Evolutionary conservation across 1,140 invertebrate species (phyloP).

Genomic region (Tetramorium simillimum): DNA sequence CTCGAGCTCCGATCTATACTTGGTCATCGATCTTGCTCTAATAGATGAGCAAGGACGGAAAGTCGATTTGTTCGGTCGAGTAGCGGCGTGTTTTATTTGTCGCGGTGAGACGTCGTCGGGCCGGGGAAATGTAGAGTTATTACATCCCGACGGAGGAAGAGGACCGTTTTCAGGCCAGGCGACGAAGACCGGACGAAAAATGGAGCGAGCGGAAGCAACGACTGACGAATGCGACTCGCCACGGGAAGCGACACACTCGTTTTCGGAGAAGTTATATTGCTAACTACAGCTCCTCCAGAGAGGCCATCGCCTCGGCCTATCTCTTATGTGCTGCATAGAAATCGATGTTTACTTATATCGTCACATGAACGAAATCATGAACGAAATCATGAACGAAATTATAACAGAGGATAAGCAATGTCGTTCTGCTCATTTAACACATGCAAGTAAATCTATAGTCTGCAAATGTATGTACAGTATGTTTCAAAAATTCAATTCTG

Average conservation of each 20-base stretch:
- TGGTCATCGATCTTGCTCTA: conserved; percentile 48
- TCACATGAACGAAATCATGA: conserved; percentile 1
- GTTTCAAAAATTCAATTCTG: neutral
- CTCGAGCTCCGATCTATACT: conserved; percentile 37
- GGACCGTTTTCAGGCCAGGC: conserved; percentile 54
- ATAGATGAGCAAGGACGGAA: conserved; percentile 59
- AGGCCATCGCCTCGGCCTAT: conserved; percentile 36
- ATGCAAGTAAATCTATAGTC: neutral
- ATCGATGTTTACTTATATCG: conserved; percentile 17
- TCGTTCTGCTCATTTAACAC: neutral
- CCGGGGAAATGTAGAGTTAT: conserved; percentile 73
- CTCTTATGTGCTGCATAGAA: neutral
- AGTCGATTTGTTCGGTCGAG: conserved; percentile 65
- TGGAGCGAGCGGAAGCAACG: conserved; percentile 60
- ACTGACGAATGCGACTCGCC: conserved; percentile 74
- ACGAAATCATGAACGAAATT: too few relatives aligned
- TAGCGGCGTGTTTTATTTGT: conserved; percentile 68
- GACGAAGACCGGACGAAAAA: conserved; percentile 58
- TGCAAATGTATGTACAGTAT: neutral
- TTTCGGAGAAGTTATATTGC: conserved; percentile 67
- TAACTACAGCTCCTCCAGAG: conserved; percentile 61
- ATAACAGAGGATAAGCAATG: neutral
- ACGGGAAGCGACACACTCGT: conserved; percentile 61
- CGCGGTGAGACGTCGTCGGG: conserved; percentile 62
- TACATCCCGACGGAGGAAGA: conserved; percentile 61